Evolutionary conservation across 1,140 invertebrate species (phyloP), one percentile per base, ranked within the genome.

Genomic region (Atta texana): DNA sequence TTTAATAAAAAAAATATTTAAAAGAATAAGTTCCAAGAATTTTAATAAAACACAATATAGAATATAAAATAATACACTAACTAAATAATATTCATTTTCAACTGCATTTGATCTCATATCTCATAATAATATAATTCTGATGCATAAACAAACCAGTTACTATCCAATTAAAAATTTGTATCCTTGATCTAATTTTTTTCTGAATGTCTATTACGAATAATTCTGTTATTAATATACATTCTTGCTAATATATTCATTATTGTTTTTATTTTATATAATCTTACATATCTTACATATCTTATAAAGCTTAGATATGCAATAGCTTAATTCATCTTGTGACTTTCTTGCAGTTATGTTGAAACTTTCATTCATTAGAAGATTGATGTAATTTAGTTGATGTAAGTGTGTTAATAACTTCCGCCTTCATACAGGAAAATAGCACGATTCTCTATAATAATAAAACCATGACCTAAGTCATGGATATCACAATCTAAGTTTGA

Each of bases 371-470:
- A 24, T 24, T 24, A 24, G 24, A 75, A 74, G 24, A 84, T 84
- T 84, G 69, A 84, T 61, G 80, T 63, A 74, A 75, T 69, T 55
- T 81, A 18, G 28, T 18, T 66, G 64, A 81, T 63, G 69, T 84
- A 84, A 84, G 49, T 84, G 69, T 84, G 80, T 84, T 84, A 84
- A 84, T 68, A 39, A 84, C 55, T 75, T 84, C 69, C 80, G 57
- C 28, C 39, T 44, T 44, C n/a, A 74, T 75, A 24, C 0, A 12
- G 2, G 39, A 75, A 75, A 61, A 74, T 84, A 75, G 80, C 80
- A 14, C 24, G 28, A 75, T 84, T 75, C 59, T 63, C 69, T 61
- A 31, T 24, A 34, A 74, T 84, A 74, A 74, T 39, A 7, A 2
- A 82, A 24, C 68, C 68, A 12, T 82, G 53, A 84, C 39, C 39